Evolutionary conservation across 2,888 invertebrate genomes (phyloP), one percentile per base, ranked within the genome.

Genomic region (Leucophenga maculata): DNA sequence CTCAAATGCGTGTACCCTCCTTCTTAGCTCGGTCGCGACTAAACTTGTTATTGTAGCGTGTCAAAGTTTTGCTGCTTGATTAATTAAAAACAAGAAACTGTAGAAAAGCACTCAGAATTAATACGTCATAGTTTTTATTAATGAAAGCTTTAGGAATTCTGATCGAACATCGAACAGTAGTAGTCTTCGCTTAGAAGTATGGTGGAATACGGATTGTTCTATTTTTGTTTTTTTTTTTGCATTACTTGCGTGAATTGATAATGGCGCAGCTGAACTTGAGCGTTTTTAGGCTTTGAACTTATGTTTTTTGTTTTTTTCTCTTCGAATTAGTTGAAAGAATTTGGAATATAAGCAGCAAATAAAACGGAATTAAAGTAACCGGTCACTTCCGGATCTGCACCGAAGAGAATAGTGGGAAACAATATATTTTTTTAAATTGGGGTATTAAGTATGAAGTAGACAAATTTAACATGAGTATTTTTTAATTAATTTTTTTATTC

Each of bases 71-170:
- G 3, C 8, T 57, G 13, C 18, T 57, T 31, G 57, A 57, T 57
- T 31, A 31, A n/a, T 57, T 57, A 57, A 31, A 57, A 57, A 57
- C 26, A 31, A 20, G 20, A 22, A 16, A 55, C 16, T 16, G 54
- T 26, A 20, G 9, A 57, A 16, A n/a, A 39, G 57, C 57, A 6
- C 57, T 6, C 22, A 8, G 14, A 11, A 39, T 9, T 39, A n/a
- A n/a, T n/a, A 31, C 31, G 31, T 57, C 57, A 57, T 31, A 9
- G 31, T n/a, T 57, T 22, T 39, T 14, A 26, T 57, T 57, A 57
- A 31, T 31, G 18, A 57, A 57, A 57, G 57, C 57, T 57, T 22
- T 22, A 13, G 3, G 16, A 39, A 39, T 26, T 31, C 57, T 31
- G 13, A 31, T 31, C 13, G 31, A 57, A 57, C 11, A 57, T 26